Evolutionary conservation across 1,140 invertebrate genomes (phyloP).

Genomic region (Micrasema minimum): DNA sequence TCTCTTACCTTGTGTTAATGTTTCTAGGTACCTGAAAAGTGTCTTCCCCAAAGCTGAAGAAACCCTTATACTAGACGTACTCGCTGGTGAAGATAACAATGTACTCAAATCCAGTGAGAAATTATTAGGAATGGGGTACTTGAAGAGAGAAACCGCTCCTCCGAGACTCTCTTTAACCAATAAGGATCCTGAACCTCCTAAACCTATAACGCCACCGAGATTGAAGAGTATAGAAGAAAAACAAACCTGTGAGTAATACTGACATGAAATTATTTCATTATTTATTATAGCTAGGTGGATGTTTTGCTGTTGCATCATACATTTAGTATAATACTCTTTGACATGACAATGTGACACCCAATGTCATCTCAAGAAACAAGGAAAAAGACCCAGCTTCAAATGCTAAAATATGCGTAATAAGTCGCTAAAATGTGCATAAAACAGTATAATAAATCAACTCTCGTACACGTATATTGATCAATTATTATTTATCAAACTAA

Average conservation of each 20-base stretch:
- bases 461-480: too few relatives aligned
- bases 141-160: conserved; percentile 76
- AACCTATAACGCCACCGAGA: conserved; percentile 67
- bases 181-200: conserved; percentile 66
- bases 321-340: too few relatives aligned
- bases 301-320: too few relatives aligned
- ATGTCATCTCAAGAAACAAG: too few relatives aligned
- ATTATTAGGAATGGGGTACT: conserved; percentile 81
- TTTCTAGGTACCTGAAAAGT: conserved; percentile 85
- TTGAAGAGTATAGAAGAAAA: conserved; percentile 80
- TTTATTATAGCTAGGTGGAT: too few relatives aligned
- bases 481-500: too few relatives aligned
- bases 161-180: conserved; percentile 62
- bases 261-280: too few relatives aligned
- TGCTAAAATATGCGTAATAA: too few relatives aligned
- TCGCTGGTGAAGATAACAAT: conserved; percentile 88
- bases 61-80: conserved; percentile 84
- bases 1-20: neutral
- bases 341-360: too few relatives aligned
- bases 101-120: conserved; percentile 86
- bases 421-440: too few relatives aligned
- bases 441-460: too few relatives aligned
- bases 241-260: conserved; percentile 71
- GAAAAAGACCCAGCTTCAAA: too few relatives aligned
- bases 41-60: conserved; percentile 92